These are phyloP conservation scores for Dione vanillae DNA, from an alignment of 2,888 invertebrate genomes.

Conservation along the genomic window DNA sequence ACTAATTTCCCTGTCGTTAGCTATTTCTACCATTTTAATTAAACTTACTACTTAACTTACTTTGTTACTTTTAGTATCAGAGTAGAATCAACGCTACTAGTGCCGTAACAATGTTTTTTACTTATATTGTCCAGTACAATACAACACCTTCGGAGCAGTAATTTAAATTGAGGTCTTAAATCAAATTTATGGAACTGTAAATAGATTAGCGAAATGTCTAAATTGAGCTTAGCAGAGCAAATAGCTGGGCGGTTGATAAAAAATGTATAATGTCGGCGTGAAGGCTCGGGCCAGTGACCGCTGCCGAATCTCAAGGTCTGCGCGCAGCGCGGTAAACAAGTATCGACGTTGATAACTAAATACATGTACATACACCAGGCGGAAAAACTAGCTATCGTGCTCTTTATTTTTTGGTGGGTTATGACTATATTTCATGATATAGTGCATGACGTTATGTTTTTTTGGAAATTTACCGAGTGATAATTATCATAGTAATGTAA, in stretches of 20 bases:
- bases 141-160: not conserved
- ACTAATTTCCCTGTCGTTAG: not conserved
- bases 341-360: constrained; percentile 61
- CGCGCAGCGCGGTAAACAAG: constrained; percentile 79
- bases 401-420: constrained; percentile 6
- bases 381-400: constrained; percentile 2
- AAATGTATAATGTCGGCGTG: constrained; percentile 63
- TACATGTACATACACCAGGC: constrained; percentile 18
- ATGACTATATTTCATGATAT: constrained; percentile 5
- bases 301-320: constrained; percentile 82
- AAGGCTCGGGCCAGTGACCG: constrained; percentile 78
- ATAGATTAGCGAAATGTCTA: constrained; percentile 38
- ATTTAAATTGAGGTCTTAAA: constrained; percentile 7
- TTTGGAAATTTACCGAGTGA: not conserved
- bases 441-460: not conserved
- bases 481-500: not conserved
- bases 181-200: constrained; percentile 23
- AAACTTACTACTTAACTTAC: no score
- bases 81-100: constrained; percentile 33
- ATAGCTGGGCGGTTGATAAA: constrained; percentile 55
- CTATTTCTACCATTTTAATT: not conserved
- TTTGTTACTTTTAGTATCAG: no score
- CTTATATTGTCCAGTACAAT: no score
- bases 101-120: no score
- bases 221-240: constrained; percentile 41